Evolutionary conservation across 2,888 invertebrate species (phyloP).

Genomic region (Tanytarsus gracilentus): DNA sequence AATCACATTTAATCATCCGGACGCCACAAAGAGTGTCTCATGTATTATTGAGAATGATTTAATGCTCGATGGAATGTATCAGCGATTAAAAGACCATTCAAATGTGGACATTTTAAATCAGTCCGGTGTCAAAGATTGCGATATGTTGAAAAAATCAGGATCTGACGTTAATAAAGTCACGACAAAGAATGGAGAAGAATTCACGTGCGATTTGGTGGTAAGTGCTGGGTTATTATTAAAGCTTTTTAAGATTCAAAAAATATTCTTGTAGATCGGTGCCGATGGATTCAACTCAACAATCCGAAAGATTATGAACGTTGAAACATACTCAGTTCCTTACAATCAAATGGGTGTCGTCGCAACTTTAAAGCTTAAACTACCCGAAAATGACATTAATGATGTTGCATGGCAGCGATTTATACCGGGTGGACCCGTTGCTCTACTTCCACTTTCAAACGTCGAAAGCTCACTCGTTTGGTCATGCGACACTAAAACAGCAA

Average conservation of each 20-base stretch:
- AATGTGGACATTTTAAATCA: slow-evolving; percentile 61
- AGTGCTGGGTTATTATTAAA: too few relatives aligned
- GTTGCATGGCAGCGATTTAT: slow-evolving; percentile 96
- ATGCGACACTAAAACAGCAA: slow-evolving; percentile 64
- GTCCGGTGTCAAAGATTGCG: slow-evolving; percentile 58
- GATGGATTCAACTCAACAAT: slow-evolving; percentile 90
- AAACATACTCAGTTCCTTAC: slow-evolving; percentile 75
- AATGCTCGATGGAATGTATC: slow-evolving; percentile 63
- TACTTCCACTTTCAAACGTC: slow-evolving; percentile 71
- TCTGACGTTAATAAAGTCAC: slow-evolving; percentile 44
- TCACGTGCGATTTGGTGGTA: slow-evolving; percentile 60
- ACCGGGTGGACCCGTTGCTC: slow-evolving; percentile 83
- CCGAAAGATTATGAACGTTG: slow-evolving; percentile 68
- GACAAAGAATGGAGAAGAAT: slow-evolving; percentile 55
- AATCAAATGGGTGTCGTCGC: slow-evolving; percentile 89
- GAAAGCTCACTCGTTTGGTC: slow-evolving; percentile 94
- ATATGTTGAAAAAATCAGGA: slow-evolving; percentile 44
- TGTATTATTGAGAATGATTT: slow-evolving; percentile 93
- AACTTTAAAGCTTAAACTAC: slow-evolving; percentile 72
- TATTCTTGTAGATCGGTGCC: slow-evolving; percentile 93
- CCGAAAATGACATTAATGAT: slow-evolving; percentile 65
- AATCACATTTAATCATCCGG: slow-evolving; percentile 73
- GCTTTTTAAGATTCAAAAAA: too few relatives aligned
- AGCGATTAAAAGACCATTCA: slow-evolving; percentile 48
- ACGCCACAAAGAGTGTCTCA: slow-evolving; percentile 65